Conservation (phyloP, 2,113 vertebrate species). For the Isichthys henryi region DNA sequence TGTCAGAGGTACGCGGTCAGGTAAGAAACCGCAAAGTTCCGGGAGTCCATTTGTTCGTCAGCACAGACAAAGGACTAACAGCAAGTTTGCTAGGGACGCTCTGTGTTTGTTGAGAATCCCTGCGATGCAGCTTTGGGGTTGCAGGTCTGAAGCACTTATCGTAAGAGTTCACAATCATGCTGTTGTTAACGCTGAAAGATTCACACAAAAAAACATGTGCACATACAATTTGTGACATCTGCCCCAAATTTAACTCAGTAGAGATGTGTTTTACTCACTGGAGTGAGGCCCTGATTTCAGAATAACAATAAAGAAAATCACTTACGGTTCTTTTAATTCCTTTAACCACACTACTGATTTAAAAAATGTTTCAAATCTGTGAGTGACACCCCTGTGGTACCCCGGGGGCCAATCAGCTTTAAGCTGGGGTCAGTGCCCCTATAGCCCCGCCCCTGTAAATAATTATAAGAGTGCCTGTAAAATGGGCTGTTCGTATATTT, state of each 20-base stretch:
- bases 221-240: background rate
- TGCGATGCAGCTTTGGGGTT: background rate
- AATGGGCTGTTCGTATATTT: background rate
- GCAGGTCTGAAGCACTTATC: background rate
- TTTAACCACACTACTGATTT: background rate
- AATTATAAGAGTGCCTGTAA: background rate
- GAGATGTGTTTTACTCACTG: background rate
- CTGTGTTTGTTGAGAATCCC: background rate
- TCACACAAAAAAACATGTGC: background rate
- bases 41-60: background rate
- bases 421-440: background rate
- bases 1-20: background rate
- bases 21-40: background rate
- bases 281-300: background rate
- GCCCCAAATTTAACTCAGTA: background rate
- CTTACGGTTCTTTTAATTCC: background rate
- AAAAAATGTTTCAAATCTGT: background rate
- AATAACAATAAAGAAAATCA: background rate
- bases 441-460: background rate
- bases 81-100: background rate
- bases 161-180: background rate
- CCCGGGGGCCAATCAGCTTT: background rate
- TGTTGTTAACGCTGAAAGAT: background rate
- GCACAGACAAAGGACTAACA: background rate
- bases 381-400: background rate